Evolutionary conservation across 2,888 invertebrate genomes (phyloP).

Genomic region (Cryptocheilus praepositus): DNA sequence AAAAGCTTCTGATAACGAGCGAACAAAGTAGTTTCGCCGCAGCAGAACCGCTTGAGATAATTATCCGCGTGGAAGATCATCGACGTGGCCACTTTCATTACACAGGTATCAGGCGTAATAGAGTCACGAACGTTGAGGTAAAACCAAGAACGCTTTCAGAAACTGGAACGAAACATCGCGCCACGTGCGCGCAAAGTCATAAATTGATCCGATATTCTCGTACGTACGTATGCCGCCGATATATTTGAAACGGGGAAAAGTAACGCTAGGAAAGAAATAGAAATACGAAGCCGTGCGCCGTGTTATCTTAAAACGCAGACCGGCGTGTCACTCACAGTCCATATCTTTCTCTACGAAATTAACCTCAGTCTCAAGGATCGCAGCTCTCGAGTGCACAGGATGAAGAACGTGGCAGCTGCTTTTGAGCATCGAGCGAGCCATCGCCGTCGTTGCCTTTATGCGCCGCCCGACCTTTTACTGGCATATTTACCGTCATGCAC

Average conservation of each 20-base stretch:
- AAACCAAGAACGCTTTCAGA: too few species aligned
- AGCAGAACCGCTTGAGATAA: too few species aligned
- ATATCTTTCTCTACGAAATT: constrained; percentile 34
- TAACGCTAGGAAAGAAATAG: background rate
- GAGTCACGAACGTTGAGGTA: too few species aligned
- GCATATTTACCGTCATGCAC: constrained; percentile 45
- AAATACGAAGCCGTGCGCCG: background rate
- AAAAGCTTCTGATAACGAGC: too few species aligned
- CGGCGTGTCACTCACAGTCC: background rate
- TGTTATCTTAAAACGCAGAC: background rate
- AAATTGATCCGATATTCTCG: too few species aligned
- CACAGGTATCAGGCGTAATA: too few species aligned
- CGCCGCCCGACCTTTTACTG: constrained; percentile 37
- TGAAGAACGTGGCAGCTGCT: constrained; percentile 48
- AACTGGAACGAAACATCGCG: too few species aligned
- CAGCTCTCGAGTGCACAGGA: constrained; percentile 19
- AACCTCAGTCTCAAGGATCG: constrained; percentile 39
- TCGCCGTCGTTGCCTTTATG: constrained; percentile 40
- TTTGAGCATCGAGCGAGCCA: constrained; percentile 33
- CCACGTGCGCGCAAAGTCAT: too few species aligned
- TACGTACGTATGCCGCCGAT: too few species aligned
- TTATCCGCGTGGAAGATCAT: too few species aligned
- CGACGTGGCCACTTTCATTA: too few species aligned
- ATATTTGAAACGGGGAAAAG: background rate
- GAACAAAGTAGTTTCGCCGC: too few species aligned